Evolutionary conservation across 2,888 invertebrate genomes (phyloP).

Genomic region (Tachystola acroxantha): DNA sequence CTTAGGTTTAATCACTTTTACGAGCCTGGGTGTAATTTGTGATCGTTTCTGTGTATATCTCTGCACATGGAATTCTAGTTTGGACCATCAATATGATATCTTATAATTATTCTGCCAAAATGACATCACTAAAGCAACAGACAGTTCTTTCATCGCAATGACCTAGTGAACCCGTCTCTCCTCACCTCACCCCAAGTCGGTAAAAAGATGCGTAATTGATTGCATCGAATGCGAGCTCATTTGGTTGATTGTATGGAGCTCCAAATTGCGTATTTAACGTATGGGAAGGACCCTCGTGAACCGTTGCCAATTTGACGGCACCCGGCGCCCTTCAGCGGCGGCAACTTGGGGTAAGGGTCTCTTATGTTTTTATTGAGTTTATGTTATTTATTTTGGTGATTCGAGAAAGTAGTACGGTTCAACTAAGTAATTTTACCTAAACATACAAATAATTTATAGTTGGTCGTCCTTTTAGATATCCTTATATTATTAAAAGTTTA

Average conservation of each 20-base stretch:
- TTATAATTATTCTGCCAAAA: no score
- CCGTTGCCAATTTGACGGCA: slow-evolving; percentile 66
- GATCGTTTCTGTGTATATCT: no score
- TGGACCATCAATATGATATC: no score
- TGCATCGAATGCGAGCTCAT: slow-evolving; percentile 66
- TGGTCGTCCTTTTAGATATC: no score
- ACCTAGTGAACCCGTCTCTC: slow-evolving; percentile 47
- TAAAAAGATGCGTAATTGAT: slow-evolving; percentile 71
- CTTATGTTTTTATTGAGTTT: slow-evolving; percentile 55
- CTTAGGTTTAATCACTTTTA: no score
- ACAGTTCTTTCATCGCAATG: slow-evolving; percentile 18
- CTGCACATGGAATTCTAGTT: no score
- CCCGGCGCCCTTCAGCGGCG: slow-evolving; percentile 24
- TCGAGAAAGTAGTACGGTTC: slow-evolving; percentile 35
- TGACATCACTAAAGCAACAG: slow-evolving; percentile 2
- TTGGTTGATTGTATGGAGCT: slow-evolving; percentile 68
- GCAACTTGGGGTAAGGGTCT: slow-evolving; percentile 28
- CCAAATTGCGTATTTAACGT: slow-evolving; percentile 74
- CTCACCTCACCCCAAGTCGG: slow-evolving; percentile 35
- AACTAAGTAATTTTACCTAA: slow-evolving; percentile 5
- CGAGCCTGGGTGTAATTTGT: no score
- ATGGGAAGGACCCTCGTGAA: slow-evolving; percentile 65
- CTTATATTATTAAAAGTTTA: no score
- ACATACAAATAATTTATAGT: no score
- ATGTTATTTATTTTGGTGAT: slow-evolving; percentile 42